phyloP scores from a whole-genome alignment of 2,888 invertebrate species.

The Drosophila mercatorum region DNA sequence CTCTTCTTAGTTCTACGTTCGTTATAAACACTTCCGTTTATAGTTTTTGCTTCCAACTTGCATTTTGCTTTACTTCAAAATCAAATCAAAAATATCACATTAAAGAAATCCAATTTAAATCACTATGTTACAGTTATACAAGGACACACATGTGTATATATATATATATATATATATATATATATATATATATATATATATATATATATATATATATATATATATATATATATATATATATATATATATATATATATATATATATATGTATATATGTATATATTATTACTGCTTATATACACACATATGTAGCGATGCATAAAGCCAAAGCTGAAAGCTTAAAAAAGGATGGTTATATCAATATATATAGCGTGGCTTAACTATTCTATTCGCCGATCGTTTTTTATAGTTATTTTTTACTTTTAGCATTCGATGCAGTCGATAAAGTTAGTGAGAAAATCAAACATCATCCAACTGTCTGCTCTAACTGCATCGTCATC shows the following conservation, averaged over 20 bases:
- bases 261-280: conserved; percentile 13
- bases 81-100: conserved; percentile 74
- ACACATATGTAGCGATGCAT: conserved; percentile 17
- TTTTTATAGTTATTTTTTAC: neutral
- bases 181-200: neutral
- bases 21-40: conserved; percentile 19
- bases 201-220: neutral
- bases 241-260: conserved; percentile 15
- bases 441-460: neutral
- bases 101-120: conserved; percentile 73
- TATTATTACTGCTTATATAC: too few relatives aligned
- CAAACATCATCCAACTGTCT: neutral
- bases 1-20: conserved; percentile 10
- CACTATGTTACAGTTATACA: conserved; percentile 46
- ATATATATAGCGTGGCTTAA: conserved; percentile 7
- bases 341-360: conserved; percentile 7
- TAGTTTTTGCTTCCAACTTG: conserved; percentile 41
- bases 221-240: conserved; percentile 12
- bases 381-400: conserved; percentile 21
- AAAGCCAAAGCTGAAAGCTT: conserved; percentile 11
- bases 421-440: conserved; percentile 36
- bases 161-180: conserved; percentile 19
- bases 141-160: conserved; percentile 1
- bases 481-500: conserved; percentile 20
- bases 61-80: conserved; percentile 54